These are phyloP conservation scores for Cuniculus paca DNA, from an alignment of 2,797 vertebrate species.

Conservation along the genomic window DNA sequence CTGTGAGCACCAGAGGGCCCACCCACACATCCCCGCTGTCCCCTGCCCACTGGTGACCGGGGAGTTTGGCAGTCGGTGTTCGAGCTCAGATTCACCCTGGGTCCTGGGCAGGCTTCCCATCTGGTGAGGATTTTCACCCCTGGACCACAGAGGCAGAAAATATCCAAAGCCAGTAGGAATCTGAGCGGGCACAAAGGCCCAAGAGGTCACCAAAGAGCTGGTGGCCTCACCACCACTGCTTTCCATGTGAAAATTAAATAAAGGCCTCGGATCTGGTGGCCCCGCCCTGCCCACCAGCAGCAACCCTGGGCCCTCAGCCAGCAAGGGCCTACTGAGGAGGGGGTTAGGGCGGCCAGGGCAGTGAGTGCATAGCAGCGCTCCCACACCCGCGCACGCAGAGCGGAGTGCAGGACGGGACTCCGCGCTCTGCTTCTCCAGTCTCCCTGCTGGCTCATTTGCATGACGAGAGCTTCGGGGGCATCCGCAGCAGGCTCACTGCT, in stretches of 20 bases:
- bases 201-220: too few species aligned
- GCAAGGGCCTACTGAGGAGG: background rate
- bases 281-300: background rate
- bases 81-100: background rate
- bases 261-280: background rate
- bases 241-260: slow-evolving; percentile 22
- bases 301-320: background rate
- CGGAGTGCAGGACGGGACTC: too few species aligned
- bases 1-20: background rate
- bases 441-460: background rate
- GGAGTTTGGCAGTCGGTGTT: background rate
- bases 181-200: background rate
- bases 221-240: background rate
- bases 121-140: background rate
- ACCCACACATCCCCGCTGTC: accelerated
- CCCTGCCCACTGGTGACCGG: background rate
- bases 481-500: background rate
- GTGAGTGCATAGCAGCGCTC: background rate
- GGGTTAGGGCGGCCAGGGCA: background rate
- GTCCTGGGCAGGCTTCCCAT: background rate
- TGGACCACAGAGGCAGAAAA: background rate
- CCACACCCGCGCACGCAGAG: too few species aligned
- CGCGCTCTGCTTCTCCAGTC: too few species aligned
- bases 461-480: background rate
- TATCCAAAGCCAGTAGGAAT: background rate